phyloP scores from a whole-genome alignment of 2,113 vertebrate species.

The Morone saxatilis region DNA sequence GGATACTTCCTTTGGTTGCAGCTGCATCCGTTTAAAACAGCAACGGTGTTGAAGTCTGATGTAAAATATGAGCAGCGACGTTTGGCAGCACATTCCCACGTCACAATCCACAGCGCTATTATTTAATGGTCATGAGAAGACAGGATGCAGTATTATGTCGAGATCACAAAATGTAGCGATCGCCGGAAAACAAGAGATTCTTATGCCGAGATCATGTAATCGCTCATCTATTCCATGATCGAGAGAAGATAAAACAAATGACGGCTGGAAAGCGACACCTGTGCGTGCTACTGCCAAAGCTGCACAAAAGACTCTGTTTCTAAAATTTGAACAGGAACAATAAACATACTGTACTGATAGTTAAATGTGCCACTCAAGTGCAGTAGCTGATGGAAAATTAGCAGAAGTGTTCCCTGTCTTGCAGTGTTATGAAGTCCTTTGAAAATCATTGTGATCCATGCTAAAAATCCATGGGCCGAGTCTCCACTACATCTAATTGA shows the following conservation, averaged over 20 bases:
- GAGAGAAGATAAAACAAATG: neutral
- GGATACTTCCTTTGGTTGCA: conserved; percentile 2
- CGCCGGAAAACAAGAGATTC: neutral
- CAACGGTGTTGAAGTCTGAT: neutral
- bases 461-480: conserved; percentile 10
- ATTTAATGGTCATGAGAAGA: conserved; percentile 6
- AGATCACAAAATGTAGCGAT: neutral
- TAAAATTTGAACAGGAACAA: neutral
- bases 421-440: neutral
- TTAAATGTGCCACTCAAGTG: neutral
- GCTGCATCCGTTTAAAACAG: conserved; percentile 6
- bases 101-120: neutral
- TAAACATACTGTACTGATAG: neutral
- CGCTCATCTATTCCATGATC: neutral
- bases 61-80: neutral
- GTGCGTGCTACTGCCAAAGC: neutral
- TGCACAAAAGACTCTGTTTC: neutral
- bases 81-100: neutral
- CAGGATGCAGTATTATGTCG: neutral
- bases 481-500: conserved; percentile 18
- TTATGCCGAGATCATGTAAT: neutral
- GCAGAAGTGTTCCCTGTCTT: neutral
- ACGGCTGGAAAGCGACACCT: neutral
- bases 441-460: neutral
- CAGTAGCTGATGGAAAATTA: conserved; percentile 21